Percentiles rank a stretch among this genome's conserved stretches.
Evolutionary conservation across 2,797 vertebrate species (phyloP).

Genomic region (Arrhamphus sclerolepis): DNA sequence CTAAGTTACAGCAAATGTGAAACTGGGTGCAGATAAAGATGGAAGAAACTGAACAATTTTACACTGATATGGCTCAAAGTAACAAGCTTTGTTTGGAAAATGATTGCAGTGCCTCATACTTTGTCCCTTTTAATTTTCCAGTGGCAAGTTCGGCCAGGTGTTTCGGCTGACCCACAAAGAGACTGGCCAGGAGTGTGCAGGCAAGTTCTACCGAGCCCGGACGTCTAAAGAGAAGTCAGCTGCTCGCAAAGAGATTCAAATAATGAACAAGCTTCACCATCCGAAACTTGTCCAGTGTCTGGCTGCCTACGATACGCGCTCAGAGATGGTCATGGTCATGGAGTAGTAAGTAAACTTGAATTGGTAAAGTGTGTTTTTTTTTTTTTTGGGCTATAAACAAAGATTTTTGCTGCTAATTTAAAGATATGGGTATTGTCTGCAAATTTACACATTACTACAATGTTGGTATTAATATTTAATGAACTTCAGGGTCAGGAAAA

Average conservation of each 20-base stretch:
- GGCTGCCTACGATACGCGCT: constrained; percentile 80
- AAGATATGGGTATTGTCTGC: neutral
- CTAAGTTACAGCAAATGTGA: no score
- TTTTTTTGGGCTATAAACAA: no score
- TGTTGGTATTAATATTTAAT: no score
- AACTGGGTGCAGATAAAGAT: no score
- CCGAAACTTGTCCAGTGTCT: constrained; percentile 86
- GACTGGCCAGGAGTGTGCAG: constrained; percentile 79
- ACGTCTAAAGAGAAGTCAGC: constrained; percentile 74
- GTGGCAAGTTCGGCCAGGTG: constrained; percentile 87
- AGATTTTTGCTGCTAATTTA: neutral
- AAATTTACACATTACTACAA: no score
- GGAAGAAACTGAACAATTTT: neutral
- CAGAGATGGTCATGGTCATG: constrained; percentile 85
- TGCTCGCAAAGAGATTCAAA: constrained; percentile 81
- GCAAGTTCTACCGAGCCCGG: constrained; percentile 84
- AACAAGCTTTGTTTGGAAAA: no score
- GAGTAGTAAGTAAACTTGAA: constrained; percentile 82
- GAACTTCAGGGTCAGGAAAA: no score
- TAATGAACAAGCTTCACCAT: constrained; percentile 88
- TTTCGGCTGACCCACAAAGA: constrained; percentile 83
- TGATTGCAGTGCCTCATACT: neutral
- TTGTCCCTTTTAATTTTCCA: constrained; percentile 43
- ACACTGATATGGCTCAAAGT: no score
- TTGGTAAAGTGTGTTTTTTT: neutral